These are phyloP conservation scores for Cydia strobilella DNA, from an alignment of 1,140 invertebrate genomes.

Conservation along the genomic window DNA sequence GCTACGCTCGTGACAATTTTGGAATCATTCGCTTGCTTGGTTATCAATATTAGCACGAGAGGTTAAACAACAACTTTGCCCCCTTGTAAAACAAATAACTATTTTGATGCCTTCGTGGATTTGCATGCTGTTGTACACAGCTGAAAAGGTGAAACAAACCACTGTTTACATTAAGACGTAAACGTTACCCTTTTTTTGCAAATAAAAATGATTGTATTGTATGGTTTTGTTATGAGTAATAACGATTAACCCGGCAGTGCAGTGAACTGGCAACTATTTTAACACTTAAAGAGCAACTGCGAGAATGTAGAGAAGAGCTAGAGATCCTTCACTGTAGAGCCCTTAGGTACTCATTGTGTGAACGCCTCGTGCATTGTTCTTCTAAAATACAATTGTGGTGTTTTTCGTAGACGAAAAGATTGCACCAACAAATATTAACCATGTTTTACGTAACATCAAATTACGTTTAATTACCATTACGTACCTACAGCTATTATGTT, in stretches of 20 bases:
- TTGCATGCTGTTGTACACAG: too few relatives aligned
- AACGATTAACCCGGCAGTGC: background rate
- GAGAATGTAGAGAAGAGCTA: background rate
- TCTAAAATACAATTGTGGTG: background rate
- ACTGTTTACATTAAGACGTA: too few relatives aligned
- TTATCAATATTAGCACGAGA: too few relatives aligned
- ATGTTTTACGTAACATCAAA: background rate
- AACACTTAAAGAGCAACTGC: background rate
- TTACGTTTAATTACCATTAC: background rate
- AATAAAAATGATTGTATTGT: too few relatives aligned
- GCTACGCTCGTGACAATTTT: too few relatives aligned
- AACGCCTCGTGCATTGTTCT: background rate
- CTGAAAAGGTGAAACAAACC: too few relatives aligned
- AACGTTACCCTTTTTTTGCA: too few relatives aligned
- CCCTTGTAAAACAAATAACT: too few relatives aligned
- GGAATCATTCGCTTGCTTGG: too few relatives aligned
- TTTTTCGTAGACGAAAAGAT: background rate
- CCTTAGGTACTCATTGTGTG: conserved; percentile 11
- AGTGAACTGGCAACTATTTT: background rate
- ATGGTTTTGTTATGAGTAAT: too few relatives aligned
- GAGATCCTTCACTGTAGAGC: background rate
- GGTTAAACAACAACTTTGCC: too few relatives aligned
- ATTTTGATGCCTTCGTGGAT: too few relatives aligned
- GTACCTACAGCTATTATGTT: background rate
- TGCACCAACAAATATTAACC: background rate